Evolutionary conservation across 2,888 invertebrate species (phyloP).

Genomic region (Metellina segmentata): DNA sequence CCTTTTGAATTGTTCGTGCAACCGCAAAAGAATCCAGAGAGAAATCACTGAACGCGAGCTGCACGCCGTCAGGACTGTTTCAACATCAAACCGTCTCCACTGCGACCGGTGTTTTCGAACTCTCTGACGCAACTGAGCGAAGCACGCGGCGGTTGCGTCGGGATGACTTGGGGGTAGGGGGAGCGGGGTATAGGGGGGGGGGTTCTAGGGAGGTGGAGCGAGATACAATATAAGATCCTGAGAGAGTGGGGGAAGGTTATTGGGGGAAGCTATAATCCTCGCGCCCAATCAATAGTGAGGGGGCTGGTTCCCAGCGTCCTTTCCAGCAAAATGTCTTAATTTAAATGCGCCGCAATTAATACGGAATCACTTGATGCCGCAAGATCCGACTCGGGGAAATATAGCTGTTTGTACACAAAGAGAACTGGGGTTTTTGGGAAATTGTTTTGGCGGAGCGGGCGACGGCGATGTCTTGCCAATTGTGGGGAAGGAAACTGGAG

Average conservation of each 20-base stretch:
- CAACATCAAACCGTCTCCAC: conserved; percentile 2
- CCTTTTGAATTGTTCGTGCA: no score
- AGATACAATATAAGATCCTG: conserved; percentile 68
- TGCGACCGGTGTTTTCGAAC: conserved; percentile 45
- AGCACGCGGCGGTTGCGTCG: conserved; percentile 56
- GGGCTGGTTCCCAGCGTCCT: conserved; percentile 65
- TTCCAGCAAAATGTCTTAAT: conserved; percentile 76
- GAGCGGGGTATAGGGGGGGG: conserved; percentile 7
- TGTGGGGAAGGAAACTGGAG: conserved; percentile 23
- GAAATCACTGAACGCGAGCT: conserved; percentile 9
- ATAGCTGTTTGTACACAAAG: conserved; percentile 51
- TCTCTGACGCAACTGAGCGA: conserved; percentile 74
- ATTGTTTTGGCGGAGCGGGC: conserved; percentile 45
- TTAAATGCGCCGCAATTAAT: conserved; percentile 77
- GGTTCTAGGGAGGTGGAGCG: conserved; percentile 41
- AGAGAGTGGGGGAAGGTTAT: conserved; percentile 12
- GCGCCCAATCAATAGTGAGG: conserved; percentile 76
- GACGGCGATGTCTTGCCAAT: conserved; percentile 65
- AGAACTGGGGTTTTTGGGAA: conserved; percentile 25
- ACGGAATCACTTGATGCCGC: conserved; percentile 76
- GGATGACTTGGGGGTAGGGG: conserved; percentile 21
- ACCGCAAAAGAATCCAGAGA: neutral
- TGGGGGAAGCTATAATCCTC: conserved; percentile 69
- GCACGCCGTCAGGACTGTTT: conserved; percentile 14
- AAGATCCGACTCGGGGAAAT: conserved; percentile 46